These are phyloP conservation scores for Pharmacophagus antenor DNA, from an alignment of 2,888 invertebrate species.

Conservation along the genomic window DNA sequence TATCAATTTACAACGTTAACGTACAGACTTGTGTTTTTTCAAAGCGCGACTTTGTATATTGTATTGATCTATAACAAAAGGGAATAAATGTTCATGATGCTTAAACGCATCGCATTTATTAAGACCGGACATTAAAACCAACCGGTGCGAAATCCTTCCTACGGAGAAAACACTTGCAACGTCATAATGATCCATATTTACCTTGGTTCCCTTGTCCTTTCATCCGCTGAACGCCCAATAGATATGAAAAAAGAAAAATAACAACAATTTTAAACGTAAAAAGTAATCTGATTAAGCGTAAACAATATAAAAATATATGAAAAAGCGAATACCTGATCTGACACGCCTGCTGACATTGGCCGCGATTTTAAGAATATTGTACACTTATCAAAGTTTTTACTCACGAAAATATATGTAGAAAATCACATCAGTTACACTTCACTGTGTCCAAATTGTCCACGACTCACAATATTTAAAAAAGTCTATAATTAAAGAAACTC, in stretches of 20 bases:
- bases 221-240: constrained; percentile 84
- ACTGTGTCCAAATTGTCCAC: constrained; percentile 66
- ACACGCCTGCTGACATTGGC: constrained; percentile 96
- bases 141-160: constrained; percentile 65
- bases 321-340: constrained; percentile 88
- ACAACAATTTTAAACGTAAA: constrained; percentile 45
- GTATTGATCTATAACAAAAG: no score
- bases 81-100: background rate
- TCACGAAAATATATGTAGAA: constrained; percentile 65
- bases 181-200: constrained; percentile 76
- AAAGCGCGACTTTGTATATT: no score
- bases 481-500: constrained; percentile 67
- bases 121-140: constrained; percentile 60
- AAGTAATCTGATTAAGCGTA: constrained; percentile 39
- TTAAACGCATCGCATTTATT: constrained; percentile 41
- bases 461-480: constrained; percentile 61
- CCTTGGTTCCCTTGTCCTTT: constrained; percentile 93
- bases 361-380: constrained; percentile 81
- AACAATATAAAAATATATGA: constrained; percentile 49
- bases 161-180: constrained; percentile 74
- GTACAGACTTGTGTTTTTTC: no score
- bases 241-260: constrained; percentile 81
- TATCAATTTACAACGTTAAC: background rate
- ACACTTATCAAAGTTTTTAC: constrained; percentile 71
- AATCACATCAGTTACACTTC: constrained; percentile 78